These are phyloP conservation scores for Bergia sp. DNA, from an alignment of 92 coral and sea anemone species.

Conservation along the genomic window DNA sequence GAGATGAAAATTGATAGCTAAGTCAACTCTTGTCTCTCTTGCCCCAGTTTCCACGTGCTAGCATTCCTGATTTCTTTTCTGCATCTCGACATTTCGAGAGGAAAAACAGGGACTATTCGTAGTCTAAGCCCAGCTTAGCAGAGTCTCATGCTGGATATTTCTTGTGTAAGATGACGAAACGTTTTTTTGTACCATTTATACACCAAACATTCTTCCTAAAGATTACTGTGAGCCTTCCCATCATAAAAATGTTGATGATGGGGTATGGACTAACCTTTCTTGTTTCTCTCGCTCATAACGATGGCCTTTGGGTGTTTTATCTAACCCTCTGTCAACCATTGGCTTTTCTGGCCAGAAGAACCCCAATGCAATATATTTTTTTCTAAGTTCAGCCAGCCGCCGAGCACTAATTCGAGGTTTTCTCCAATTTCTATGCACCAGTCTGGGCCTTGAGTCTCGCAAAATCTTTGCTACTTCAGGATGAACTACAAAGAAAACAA, in stretches of 20 bases:
- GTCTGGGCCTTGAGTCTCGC: conserved; percentile 77
- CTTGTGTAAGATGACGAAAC: no score
- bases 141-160: no score
- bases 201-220: no score
- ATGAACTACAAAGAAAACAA: conserved; percentile 54
- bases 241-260: neutral
- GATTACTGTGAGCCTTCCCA: neutral
- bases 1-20: no score
- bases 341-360: conserved; percentile 96
- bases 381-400: conserved; percentile 78
- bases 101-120: no score
- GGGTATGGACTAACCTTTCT: conserved; percentile 66
- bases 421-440: conserved; percentile 81
- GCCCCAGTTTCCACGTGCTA: no score
- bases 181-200: no score
- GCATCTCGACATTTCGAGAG: no score
- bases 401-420: conserved; percentile 94
- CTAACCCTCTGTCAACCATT: conserved; percentile 82
- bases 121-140: no score
- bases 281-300: conserved; percentile 76
- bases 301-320: conserved; percentile 87
- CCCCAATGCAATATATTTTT: conserved; percentile 76
- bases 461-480: conserved; percentile 83
- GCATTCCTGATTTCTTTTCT: no score
- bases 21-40: no score